Evolutionary conservation across 2,797 vertebrate species (phyloP), one percentile per base, ranked within the genome.

Genomic region (Miichthys miiuy): DNA sequence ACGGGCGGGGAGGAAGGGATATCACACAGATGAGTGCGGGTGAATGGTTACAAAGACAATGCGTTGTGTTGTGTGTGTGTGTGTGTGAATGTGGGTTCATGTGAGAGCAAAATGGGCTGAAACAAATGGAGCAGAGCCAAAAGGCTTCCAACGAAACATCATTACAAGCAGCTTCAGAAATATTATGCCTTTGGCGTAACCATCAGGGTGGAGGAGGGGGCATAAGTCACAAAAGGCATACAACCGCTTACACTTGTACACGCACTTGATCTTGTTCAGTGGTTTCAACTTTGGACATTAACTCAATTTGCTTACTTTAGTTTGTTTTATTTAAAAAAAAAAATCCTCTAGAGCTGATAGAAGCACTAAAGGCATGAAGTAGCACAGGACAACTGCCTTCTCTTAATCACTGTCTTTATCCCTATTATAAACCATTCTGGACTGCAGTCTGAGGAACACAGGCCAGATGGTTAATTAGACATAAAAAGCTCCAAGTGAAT

Each of bases 401-500:
- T 79, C 81, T 85, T 88, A 93, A 92, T 89, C 82, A 51, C 65
- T 75, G 75, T 80, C 82, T 92, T 90, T 88, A 86, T 91, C 82
- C 81, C 72, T 12, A 74, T 69, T 85, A 76, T 89, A 86, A 88
- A 83, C 73, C 75, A 79, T 87, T 92, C 71, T 86, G 84, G 87
- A 86, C 83, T 73, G 63, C 73, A 88, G 79, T 82, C 67, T 63
- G 83, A 91, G 70, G 51, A 91, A 88, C 77, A 87, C 52, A 72
- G 77, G 75, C 77, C 88, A 91, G 89, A 90, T 88, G 81, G 82
- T 89, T 90, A 88, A 92, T 91, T 90, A 93, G 89, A 88, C 92
- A 90, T 77, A 80, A 84, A 83, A 88, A 84, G 83, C 79, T 76
- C 67, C 56, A 62, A 74, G 83, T 68, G 73, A 85, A 82, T 66